Conservation (phyloP, 2,888 invertebrate genomes). For the Bembecia ichneumoniformis region DNA sequence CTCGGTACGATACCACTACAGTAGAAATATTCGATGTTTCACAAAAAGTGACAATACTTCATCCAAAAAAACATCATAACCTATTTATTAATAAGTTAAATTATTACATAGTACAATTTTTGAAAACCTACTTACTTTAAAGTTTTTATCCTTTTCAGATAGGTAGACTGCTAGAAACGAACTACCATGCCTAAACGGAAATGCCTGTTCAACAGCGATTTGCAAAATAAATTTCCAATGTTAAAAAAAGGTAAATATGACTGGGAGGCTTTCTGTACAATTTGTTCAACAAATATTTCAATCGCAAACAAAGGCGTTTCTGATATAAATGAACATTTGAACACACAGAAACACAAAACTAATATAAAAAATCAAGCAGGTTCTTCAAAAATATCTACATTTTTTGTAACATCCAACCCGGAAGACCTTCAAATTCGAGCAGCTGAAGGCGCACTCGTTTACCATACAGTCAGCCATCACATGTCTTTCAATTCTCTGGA, state of each 20-base stretch:
- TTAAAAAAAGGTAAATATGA: constrained; percentile 11
- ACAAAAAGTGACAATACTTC: no score
- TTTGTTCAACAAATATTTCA: constrained; percentile 8
- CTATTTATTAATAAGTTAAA: no score
- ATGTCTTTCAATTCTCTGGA: constrained; percentile 18
- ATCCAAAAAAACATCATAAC: no score
- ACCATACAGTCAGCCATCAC: constrained; percentile 20
- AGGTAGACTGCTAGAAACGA: no score
- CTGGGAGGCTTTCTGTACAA: constrained; percentile 5
- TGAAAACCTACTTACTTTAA: no score
- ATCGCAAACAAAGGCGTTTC: constrained; percentile 9
- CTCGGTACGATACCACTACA: no score
- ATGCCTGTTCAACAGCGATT: constrained; percentile 9
- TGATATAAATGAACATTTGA: constrained; percentile 7
- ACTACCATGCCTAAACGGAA: constrained; percentile 7
- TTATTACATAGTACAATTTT: no score
- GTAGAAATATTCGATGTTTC: no score
- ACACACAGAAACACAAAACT: constrained; percentile 9
- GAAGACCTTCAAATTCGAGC: constrained; percentile 9
- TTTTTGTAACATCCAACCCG: constrained; percentile 5
- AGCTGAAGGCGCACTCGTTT: constrained; percentile 19
- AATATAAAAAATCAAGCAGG: constrained; percentile 8
- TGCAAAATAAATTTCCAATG: constrained; percentile 8
- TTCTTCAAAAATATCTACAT: constrained; percentile 7
- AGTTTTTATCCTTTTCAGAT: constrained; percentile 3